phyloP scores from a whole-genome alignment of 2,797 vertebrate species.

The Pogoniulus pusillus region DNA sequence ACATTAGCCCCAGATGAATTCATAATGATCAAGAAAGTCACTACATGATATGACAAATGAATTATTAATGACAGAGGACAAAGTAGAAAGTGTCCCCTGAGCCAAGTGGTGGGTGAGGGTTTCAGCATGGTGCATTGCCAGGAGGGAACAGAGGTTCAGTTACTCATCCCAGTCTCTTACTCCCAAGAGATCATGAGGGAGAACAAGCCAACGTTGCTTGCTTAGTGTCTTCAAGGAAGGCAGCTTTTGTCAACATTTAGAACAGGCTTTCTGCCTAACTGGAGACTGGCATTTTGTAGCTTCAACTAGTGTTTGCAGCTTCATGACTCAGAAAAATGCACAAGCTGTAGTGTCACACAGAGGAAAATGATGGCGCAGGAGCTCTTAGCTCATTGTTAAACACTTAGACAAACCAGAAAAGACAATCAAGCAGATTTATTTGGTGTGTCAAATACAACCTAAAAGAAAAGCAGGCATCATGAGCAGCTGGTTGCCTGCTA shows the following conservation, averaged over 20 bases:
- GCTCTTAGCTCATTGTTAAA: background rate
- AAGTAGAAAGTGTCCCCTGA: background rate
- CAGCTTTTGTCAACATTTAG: background rate
- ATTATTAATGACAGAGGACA: conserved; percentile 43
- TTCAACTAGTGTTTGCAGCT: background rate
- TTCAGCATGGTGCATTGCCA: background rate
- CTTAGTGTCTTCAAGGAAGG: background rate
- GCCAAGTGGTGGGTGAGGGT: background rate
- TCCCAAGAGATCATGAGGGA: background rate
- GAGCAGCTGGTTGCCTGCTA: background rate
- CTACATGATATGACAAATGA: conserved; percentile 12
- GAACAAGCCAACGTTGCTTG: background rate
- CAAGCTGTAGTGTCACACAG: background rate
- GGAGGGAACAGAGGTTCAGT: background rate
- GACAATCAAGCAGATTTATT: background rate
- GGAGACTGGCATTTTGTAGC: background rate
- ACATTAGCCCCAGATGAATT: conserved; percentile 51
- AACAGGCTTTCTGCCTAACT: background rate
- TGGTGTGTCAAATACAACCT: background rate
- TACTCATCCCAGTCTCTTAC: background rate
- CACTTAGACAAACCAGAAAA: background rate
- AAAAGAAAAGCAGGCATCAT: background rate
- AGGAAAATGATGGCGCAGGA: background rate
- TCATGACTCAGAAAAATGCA: background rate
- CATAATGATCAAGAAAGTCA: conserved; percentile 46